phyloP scores from a whole-genome alignment of 2,888 invertebrate genomes.

The Platerodrilus igneus region DNA sequence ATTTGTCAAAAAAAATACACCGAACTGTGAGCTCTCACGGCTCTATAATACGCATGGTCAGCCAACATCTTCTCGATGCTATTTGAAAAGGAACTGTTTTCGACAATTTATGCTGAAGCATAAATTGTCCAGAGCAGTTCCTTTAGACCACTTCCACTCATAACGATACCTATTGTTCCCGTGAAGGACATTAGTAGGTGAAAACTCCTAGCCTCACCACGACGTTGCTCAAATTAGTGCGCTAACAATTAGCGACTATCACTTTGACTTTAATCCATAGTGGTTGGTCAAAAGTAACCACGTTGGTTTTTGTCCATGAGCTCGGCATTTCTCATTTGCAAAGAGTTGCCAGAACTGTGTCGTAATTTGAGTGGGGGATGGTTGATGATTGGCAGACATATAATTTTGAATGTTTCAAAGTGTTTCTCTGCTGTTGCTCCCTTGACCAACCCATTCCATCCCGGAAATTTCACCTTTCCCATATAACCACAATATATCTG shows the following conservation, averaged over 20 bases:
- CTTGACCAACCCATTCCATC: slow-evolving; percentile 8
- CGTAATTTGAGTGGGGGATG: slow-evolving; percentile 5
- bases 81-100: too few relatives aligned
- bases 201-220: too few relatives aligned
- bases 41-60: slow-evolving; percentile 32
- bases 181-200: slow-evolving; percentile 30
- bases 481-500: slow-evolving; percentile 5
- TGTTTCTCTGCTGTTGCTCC: slow-evolving; percentile 1
- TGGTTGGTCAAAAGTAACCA: slow-evolving; percentile 12
- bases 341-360: slow-evolving; percentile 8
- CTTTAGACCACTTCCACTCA: slow-evolving; percentile 31
- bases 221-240: slow-evolving; percentile 1
- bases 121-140: slow-evolving; percentile 29
- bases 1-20: too few relatives aligned
- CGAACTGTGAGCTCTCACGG: slow-evolving; percentile 31
- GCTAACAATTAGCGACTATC: slow-evolving; percentile 18
- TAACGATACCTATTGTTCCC: slow-evolving; percentile 26
- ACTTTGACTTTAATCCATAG: slow-evolving; percentile 29
- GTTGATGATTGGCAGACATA: slow-evolving; percentile 7
- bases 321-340: slow-evolving; percentile 7
- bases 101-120: too few relatives aligned
- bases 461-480: slow-evolving; percentile 17
- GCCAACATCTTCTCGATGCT: slow-evolving; percentile 30
- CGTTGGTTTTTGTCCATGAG: slow-evolving; percentile 5
- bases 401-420: slow-evolving; percentile 6